Evolutionary conservation across 2,888 invertebrate species (phyloP), one percentile per base, ranked within the genome.

Genomic region (Macrophya annulata): DNA sequence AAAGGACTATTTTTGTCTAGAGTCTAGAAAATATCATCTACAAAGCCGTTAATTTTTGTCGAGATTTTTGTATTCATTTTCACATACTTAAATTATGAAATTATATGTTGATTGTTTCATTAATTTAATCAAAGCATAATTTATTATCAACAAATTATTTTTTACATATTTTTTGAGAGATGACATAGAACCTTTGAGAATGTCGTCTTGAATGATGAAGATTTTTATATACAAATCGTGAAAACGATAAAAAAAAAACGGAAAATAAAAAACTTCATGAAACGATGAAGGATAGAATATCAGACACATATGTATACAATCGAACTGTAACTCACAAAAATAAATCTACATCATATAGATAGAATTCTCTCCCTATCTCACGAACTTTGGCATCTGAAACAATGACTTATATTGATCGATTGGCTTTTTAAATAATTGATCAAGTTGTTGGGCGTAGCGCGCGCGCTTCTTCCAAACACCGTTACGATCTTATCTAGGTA

Each of bases 351-450:
- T 31, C 31, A 25, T 65, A 6, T 65, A 71, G 37, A n/a, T 72
- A 72, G 5, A 72, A 62, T 25, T 10, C 45, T 45, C 45, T 37
- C 2, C 17, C 37, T 10, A 15, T 40, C 40, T n/a, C 10, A 10
- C 31, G 74, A 74, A 74, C 74, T 45, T 74, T 45, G 74, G 43
- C 48, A 74, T 45, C 25, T 21, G 74, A 12, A 45, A 21, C 79
- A 59, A 59, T 79, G 21, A 59, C 59, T 79, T 79, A 72, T 72
- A 65, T 62, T 43, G 77, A 81, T 81, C 62, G 81, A 81, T 81
- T 62, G 81, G 62, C 43, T 10, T 62, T 65, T 81, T 81, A 43
- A 59, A 81, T 81, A 81, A 81, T 81, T 81, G 81, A 81, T 81
- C 25, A 77, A 25, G 40, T 37, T 31, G 77, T 48, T 31, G 51